Evolutionary conservation across 1,140 invertebrate species (phyloP).

Genomic region (Melipona quadrifasciata): DNA sequence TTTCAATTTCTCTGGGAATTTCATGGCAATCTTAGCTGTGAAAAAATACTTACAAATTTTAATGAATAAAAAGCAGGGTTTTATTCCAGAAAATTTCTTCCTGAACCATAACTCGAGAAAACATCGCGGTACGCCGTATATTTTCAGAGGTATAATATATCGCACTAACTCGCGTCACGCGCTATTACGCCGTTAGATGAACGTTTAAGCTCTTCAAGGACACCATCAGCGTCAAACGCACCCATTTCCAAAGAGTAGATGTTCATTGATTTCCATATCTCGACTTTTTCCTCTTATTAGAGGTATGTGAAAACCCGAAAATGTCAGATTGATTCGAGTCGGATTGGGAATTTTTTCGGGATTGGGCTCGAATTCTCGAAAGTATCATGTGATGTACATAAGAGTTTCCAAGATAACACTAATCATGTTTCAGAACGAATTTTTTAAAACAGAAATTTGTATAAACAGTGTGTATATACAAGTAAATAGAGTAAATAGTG

Average conservation of each 20-base stretch:
- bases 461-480: too few relatives aligned
- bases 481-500: too few relatives aligned
- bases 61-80: too few relatives aligned
- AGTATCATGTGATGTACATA: too few relatives aligned
- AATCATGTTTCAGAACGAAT: too few relatives aligned
- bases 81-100: not conserved
- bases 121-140: not conserved
- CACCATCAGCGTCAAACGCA: conserved; percentile 50
- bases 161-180: conserved; percentile 19
- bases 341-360: too few relatives aligned
- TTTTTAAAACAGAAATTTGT: too few relatives aligned
- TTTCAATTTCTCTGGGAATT: not conserved
- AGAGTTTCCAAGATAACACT: too few relatives aligned
- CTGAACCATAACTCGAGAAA: conserved; percentile 84
- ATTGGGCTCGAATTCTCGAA: too few relatives aligned
- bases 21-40: not conserved
- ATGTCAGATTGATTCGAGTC: too few relatives aligned
- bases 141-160: conserved; percentile 19
- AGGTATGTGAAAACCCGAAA: too few relatives aligned
- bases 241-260: conserved; percentile 36
- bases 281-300: not conserved
- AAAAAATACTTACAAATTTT: not conserved
- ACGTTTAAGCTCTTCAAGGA: conserved; percentile 57
- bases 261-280: conserved; percentile 22
- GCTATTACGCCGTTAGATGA: conserved; percentile 56